Base-by-base conservation (phyloP, 2,888 invertebrate species). In the Apodemia hepburni region DNA sequence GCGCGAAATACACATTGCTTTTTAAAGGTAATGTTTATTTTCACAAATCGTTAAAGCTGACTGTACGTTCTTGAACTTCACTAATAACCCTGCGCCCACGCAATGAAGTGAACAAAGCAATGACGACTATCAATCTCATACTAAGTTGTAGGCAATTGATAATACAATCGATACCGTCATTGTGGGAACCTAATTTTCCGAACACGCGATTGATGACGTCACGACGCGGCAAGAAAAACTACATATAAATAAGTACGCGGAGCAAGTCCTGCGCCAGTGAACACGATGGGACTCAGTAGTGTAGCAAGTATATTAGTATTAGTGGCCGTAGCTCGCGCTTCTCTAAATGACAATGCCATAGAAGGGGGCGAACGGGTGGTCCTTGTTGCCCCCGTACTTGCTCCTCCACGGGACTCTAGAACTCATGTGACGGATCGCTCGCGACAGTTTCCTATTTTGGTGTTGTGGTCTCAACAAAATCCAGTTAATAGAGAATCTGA, bases 241-340 rank as follows among this genome's bases (percentile, higher is more conserved):
- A 72, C 71, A 74, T 90, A 90, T 91, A 91, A 82, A 90, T 87
- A 88, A 85, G 82, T 84, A 79, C 75, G 79, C 76, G 71, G 73
- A 73, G 73, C 74, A 75, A 69, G 73, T 83, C 85, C 85, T 80
- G 79, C 81, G 82, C 75, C 85, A 89, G 88, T 90, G 65, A 82
- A 75, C 81, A 84, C 76, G 73, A 87, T 88, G 89, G 86, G 84
- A 83, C 79, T 80, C 73, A 69, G 75, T 75, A 71, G 83, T 75
- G 80, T 82, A 65, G 80, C 82, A 71, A 75, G 77, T 75, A 78
- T 81, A 65, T 68, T 89, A 62, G 82, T 83, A 75, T 73, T 87
- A 60, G 76, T 73, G 42, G 75, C 78, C 64, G 68, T 76, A 38
- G 80, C 76, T 64, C 61, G 73, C 58, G 87, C 84, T 33, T 79